Percentiles rank a stretch among this genome's conserved stretches.
phyloP scores from a whole-genome alignment of 2,888 invertebrate genomes.

The Protonemura montana region DNA sequence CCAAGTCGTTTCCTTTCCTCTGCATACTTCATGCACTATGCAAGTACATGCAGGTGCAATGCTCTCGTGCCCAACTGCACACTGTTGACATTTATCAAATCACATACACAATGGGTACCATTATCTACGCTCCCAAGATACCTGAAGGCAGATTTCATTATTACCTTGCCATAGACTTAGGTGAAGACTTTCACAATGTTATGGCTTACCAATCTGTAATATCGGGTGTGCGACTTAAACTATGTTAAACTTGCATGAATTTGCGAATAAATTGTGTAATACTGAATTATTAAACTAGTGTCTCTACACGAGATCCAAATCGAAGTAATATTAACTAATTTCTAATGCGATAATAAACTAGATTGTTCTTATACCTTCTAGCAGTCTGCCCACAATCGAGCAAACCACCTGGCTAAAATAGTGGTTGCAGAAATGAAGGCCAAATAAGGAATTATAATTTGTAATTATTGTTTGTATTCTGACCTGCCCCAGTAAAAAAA shows the following conservation, averaged over 20 bases:
- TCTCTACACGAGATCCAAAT: background rate
- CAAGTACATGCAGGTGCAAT: background rate
- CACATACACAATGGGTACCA: background rate
- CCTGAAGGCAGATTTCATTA: background rate
- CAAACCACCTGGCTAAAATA: too few relatives aligned
- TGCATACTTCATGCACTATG: background rate
- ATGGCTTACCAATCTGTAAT: background rate
- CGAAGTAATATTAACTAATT: background rate
- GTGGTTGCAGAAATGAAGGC: too few relatives aligned
- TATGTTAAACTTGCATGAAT: background rate
- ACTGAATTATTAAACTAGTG: background rate
- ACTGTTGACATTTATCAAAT: background rate
- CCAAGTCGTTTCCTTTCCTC: background rate
- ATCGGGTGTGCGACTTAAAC: background rate
- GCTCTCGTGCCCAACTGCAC: background rate
- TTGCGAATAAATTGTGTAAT: background rate
- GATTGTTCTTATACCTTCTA: background rate
- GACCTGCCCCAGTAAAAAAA: too few relatives aligned
- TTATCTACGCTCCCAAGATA: background rate
- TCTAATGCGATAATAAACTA: background rate
- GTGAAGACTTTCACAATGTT: background rate
- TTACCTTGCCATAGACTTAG: background rate
- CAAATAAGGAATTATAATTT: too few relatives aligned
- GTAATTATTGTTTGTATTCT: too few relatives aligned
- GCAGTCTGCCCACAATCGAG: too few relatives aligned